A percentile compares a stretch with the other conserved stretches of the same genome.
Evolutionary conservation across 2,113 vertebrate genomes (phyloP).

Genomic region (Myxocyprinus asiaticus): DNA sequence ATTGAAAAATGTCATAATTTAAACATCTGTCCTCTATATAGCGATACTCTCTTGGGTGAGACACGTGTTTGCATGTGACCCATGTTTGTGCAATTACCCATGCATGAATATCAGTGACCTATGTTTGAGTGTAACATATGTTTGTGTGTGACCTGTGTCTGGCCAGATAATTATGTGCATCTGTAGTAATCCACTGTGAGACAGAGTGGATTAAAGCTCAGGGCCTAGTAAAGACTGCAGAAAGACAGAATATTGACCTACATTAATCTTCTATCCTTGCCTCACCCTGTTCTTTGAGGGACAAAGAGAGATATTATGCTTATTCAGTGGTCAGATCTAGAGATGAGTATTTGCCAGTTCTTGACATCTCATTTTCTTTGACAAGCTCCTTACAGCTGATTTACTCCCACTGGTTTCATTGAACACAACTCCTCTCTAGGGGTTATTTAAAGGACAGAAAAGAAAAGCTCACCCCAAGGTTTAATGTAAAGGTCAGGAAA

Average conservation of each 20-base stretch:
- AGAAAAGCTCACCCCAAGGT: conserved; percentile 1
- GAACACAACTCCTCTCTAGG: background rate
- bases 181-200: conserved; percentile 30
- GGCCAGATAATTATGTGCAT: conserved; percentile 28
- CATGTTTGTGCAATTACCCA: background rate
- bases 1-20: no score
- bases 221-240: background rate
- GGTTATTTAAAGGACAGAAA: conserved; percentile 12
- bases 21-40: no score
- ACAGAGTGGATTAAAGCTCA: conserved; percentile 44
- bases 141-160: conserved; percentile 30
- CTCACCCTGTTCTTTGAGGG: background rate
- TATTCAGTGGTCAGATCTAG: background rate
- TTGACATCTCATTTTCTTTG: background rate
- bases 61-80: background rate
- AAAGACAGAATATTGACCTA: conserved; percentile 1
- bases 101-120: background rate
- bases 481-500: background rate
- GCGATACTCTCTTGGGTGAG: no score
- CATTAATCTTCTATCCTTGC: background rate
- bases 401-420: background rate
- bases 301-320: background rate
- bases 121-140: background rate
- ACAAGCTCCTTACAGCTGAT: background rate
- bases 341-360: background rate